Conservation (phyloP, 2,888 invertebrate genomes). For the Eupithecia centaureata region DNA sequence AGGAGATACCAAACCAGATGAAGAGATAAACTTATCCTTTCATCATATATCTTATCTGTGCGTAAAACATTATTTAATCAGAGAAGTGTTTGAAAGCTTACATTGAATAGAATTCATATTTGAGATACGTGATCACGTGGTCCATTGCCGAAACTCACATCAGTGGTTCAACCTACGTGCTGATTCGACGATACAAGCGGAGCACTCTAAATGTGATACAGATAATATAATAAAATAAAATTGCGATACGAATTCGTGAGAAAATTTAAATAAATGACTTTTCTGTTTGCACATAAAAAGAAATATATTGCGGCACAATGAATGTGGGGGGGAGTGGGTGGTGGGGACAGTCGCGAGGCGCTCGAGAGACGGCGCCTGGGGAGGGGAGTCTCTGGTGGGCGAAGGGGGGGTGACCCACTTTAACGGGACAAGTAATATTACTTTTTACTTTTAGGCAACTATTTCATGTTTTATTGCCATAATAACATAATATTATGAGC, state of each 20-base stretch:
- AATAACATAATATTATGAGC: conserved; percentile 66
- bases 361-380: conserved; percentile 66
- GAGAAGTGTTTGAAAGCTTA: conserved; percentile 45
- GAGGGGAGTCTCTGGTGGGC: conserved; percentile 53
- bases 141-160: conserved; percentile 44
- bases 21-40: conserved; percentile 27
- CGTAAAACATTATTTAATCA: conserved; percentile 47
- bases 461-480: conserved; percentile 83
- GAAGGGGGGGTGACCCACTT: conserved; percentile 84
- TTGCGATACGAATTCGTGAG: conserved; percentile 84
- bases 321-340: conserved; percentile 78
- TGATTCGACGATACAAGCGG: conserved; percentile 62
- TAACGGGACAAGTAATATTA: conserved; percentile 85
- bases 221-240: conserved; percentile 84
- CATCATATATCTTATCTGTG: conserved; percentile 30
- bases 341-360: conserved; percentile 75
- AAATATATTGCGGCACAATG: conserved; percentile 85
- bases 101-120: conserved; percentile 40
- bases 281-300: conserved; percentile 85
- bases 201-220: conserved; percentile 80
- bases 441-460: conserved; percentile 85
- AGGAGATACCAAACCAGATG: conserved; percentile 44
- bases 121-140: conserved; percentile 39
- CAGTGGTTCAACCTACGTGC: conserved; percentile 37
- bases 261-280: conserved; percentile 85